These are phyloP conservation scores for Ericerus pela DNA, from an alignment of 1,140 invertebrate genomes.

Conservation along the genomic window DNA sequence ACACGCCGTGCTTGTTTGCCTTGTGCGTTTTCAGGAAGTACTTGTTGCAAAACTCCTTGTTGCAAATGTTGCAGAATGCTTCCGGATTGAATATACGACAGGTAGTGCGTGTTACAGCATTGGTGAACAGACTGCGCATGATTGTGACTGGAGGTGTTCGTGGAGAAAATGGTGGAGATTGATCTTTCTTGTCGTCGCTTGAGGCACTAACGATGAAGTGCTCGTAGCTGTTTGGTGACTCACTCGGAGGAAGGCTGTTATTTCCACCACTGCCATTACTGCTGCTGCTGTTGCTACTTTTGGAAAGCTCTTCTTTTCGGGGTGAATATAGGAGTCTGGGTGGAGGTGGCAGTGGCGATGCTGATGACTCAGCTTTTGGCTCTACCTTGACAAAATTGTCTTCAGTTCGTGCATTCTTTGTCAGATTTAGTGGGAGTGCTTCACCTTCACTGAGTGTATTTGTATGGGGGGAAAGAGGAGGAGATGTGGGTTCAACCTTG, in stretches of 20 bases:
- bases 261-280: no score
- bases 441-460: no score
- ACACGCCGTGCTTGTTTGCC: slow-evolving; percentile 86
- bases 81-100: slow-evolving; percentile 74
- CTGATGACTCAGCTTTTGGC: neutral
- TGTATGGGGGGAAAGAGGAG: no score
- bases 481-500: no score
- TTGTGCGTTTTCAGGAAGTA: slow-evolving; percentile 98
- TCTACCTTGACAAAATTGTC: neutral
- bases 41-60: slow-evolving; percentile 99
- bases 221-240: neutral
- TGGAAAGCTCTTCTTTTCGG: neutral
- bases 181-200: neutral
- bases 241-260: neutral
- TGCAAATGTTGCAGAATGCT: slow-evolving; percentile 91
- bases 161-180: slow-evolving; percentile 2
- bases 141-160: neutral
- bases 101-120: neutral
- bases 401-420: neutral
- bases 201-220: neutral
- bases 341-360: neutral
- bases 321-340: neutral
- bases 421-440: slow-evolving; percentile 1
- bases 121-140: slow-evolving; percentile 1
- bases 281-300: neutral